phyloP scores from a whole-genome alignment of 1,140 invertebrate species.

The Listronotus bonariensis region DNA sequence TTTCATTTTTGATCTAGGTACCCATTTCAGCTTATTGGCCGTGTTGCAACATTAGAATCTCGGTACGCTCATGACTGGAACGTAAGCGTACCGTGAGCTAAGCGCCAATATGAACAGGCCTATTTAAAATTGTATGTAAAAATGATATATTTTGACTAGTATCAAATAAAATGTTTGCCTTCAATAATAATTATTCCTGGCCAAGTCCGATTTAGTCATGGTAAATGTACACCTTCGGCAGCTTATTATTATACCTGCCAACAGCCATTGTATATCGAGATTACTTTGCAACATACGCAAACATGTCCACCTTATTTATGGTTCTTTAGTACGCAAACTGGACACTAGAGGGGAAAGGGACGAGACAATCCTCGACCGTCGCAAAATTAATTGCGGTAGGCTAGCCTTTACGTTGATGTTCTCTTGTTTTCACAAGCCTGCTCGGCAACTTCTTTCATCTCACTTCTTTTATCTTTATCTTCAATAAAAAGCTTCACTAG shows the following conservation, averaged over 20 bases:
- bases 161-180: no score
- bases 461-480: slow-evolving; percentile 24
- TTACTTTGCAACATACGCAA: slow-evolving; percentile 18
- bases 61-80: no score
- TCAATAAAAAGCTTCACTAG: slow-evolving; percentile 19
- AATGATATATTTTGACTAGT: no score
- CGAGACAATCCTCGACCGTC: neutral
- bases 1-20: no score
- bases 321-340: slow-evolving; percentile 21
- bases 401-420: slow-evolving; percentile 25
- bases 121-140: no score
- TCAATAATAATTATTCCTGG: no score
- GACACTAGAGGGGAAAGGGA: slow-evolving; percentile 6
- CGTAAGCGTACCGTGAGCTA: no score
- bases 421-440: slow-evolving; percentile 20
- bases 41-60: no score
- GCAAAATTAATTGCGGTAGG: slow-evolving; percentile 35
- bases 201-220: no score
- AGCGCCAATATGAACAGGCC: no score
- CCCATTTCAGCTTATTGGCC: no score
- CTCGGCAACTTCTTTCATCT: slow-evolving; percentile 20
- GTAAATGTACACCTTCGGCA: neutral
- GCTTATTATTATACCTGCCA: slow-evolving; percentile 16
- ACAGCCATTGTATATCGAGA: slow-evolving; percentile 28
- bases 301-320: slow-evolving; percentile 34